Evolutionary conservation across 2,113 vertebrate species (phyloP).

Genomic region (Larimichthys polyactis): DNA sequence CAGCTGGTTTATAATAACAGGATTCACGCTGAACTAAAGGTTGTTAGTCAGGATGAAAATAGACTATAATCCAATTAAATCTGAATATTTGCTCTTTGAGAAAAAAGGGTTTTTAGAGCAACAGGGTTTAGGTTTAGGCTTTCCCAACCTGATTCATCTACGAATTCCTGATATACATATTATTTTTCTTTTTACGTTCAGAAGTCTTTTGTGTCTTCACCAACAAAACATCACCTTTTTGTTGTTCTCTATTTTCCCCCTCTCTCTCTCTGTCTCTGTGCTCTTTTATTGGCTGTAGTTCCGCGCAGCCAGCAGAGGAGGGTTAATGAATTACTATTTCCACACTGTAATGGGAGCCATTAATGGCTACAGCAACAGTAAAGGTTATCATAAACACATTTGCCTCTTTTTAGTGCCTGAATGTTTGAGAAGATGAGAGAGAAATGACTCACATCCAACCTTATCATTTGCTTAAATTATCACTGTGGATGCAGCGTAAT

Average conservation of each 20-base stretch:
- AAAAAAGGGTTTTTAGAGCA: background rate
- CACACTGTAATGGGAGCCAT: conserved; percentile 59
- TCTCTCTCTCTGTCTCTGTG: background rate
- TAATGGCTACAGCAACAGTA: conserved; percentile 46
- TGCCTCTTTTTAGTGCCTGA: conserved; percentile 46
- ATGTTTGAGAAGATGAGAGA: conserved; percentile 40
- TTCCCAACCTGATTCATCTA: background rate
- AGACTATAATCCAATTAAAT: conserved; percentile 12
- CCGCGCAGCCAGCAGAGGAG: conserved; percentile 11
- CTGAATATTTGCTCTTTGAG: background rate
- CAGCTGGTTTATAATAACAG: background rate
- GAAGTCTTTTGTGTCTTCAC: background rate
- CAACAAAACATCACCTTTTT: background rate
- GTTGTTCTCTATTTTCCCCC: background rate
- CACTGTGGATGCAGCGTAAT: conserved; percentile 37
- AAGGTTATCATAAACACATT: conserved; percentile 73
- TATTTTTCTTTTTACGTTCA: background rate
- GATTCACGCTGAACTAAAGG: background rate
- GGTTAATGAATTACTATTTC: conserved; percentile 67
- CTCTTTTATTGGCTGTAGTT: conserved; percentile 34
- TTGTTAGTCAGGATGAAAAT: background rate
- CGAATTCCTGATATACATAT: background rate
- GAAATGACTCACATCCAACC: conserved; percentile 43
- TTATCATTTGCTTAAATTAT: conserved; percentile 59
- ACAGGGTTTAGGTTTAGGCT: background rate